Conservation (phyloP, 2,113 vertebrate species). For the Odontophorus gujanensis region DNA sequence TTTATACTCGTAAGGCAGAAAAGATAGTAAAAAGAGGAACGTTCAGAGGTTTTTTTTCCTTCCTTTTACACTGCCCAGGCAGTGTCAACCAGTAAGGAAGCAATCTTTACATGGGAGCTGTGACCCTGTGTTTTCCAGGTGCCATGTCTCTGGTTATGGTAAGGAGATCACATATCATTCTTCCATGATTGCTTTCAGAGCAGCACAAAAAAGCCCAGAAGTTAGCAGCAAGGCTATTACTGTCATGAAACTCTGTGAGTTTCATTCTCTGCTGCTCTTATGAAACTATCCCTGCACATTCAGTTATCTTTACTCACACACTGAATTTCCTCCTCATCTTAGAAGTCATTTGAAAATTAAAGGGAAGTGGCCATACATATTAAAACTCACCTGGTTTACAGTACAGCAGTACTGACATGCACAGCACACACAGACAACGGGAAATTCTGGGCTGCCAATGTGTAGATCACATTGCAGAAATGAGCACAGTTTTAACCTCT, state of each 20-base stretch:
- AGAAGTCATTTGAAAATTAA: not conserved
- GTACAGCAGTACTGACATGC: not conserved
- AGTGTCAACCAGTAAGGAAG: not conserved
- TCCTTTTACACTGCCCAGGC: not conserved
- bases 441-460: not conserved
- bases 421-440: not conserved
- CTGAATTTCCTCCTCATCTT: not conserved
- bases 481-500: not conserved
- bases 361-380: not conserved
- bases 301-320: not conserved
- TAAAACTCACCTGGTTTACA: conserved; percentile 22
- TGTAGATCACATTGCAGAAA: not conserved
- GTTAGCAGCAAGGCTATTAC: not conserved
- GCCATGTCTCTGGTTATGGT: not conserved
- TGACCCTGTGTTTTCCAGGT: not conserved
- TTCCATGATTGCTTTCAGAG: not conserved
- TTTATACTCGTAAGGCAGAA: not conserved
- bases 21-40: not conserved
- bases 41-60: not conserved
- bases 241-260: not conserved
- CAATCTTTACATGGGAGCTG: not conserved
- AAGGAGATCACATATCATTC: not conserved
- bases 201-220: not conserved
- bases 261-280: not conserved
- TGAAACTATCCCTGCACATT: not conserved